Conservation (phyloP, 2,888 invertebrate species). For the Gonocerus acuteangulatus region DNA sequence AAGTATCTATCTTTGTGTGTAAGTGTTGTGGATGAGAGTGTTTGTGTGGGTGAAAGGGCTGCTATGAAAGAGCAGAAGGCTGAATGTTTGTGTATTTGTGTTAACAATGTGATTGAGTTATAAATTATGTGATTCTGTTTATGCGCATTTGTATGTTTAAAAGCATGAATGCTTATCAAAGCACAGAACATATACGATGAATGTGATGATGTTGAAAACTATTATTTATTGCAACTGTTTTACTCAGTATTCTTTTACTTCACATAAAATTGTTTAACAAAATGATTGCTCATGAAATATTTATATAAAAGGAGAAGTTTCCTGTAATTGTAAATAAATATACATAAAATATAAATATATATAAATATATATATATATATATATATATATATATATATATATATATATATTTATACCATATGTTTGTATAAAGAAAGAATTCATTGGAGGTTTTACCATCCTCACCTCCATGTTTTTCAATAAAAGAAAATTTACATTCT, state of each 20-base stretch:
- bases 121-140: too few species aligned
- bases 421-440: not conserved
- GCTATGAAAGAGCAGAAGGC: not conserved
- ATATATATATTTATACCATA: constrained; percentile 17
- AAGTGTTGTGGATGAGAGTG: not conserved
- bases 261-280: not conserved
- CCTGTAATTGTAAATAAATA: constrained; percentile 8
- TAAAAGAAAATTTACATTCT: too few species aligned
- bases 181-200: too few species aligned
- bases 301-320: constrained; percentile 1
- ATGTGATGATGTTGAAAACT: not conserved
- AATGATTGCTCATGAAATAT: constrained; percentile 19
- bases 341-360: not conserved
- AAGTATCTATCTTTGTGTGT: not conserved
- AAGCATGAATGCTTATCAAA: too few species aligned
- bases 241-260: constrained; percentile 3
- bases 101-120: too few species aligned
- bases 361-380: not conserved
- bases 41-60: not conserved
- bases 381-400: constrained; percentile 14
- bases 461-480: not conserved
- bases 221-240: constrained; percentile 9
- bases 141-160: too few species aligned
- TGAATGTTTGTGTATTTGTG: not conserved
- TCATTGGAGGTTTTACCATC: constrained; percentile 12